These are phyloP conservation scores for Murina feae DNA, from an alignment of 2,113 vertebrate genomes.

Conservation along the genomic window DNA sequence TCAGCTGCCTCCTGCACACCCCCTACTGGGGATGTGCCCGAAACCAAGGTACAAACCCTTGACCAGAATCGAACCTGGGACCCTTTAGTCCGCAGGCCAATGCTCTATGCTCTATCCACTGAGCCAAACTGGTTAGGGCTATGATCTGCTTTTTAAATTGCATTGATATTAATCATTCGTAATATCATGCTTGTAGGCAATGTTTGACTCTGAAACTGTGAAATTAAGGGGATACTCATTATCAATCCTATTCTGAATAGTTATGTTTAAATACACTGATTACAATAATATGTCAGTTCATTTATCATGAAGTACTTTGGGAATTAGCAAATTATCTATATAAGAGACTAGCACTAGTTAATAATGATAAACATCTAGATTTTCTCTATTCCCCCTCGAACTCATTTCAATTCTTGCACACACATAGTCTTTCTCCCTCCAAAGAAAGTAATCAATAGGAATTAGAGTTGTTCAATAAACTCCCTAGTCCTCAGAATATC, in stretches of 20 bases:
- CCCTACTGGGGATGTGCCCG: no score
- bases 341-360: slow-evolving; percentile 35
- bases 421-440: neutral
- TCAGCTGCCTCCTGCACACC: no score
- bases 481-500: slow-evolving; percentile 9
- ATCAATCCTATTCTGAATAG: slow-evolving; percentile 14
- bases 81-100: no score
- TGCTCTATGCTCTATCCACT: no score
- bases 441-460: slow-evolving; percentile 55
- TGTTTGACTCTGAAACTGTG: slow-evolving; percentile 44
- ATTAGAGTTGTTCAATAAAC: slow-evolving; percentile 58
- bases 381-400: slow-evolving; percentile 42
- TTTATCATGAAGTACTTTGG: slow-evolving; percentile 41
- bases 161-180: slow-evolving; percentile 36
- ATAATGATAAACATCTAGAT: slow-evolving; percentile 39
- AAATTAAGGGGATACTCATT: slow-evolving; percentile 15
- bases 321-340: slow-evolving; percentile 41
- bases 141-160: slow-evolving; percentile 44
- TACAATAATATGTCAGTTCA: slow-evolving; percentile 22
- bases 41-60: no score
- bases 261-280: slow-evolving; percentile 52
- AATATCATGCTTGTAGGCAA: neutral
- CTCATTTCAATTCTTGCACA: slow-evolving; percentile 9
- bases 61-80: no score
- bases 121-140: neutral